Conservation (phyloP, 2,888 invertebrate genomes). For the Pemphredon lugubris region DNA sequence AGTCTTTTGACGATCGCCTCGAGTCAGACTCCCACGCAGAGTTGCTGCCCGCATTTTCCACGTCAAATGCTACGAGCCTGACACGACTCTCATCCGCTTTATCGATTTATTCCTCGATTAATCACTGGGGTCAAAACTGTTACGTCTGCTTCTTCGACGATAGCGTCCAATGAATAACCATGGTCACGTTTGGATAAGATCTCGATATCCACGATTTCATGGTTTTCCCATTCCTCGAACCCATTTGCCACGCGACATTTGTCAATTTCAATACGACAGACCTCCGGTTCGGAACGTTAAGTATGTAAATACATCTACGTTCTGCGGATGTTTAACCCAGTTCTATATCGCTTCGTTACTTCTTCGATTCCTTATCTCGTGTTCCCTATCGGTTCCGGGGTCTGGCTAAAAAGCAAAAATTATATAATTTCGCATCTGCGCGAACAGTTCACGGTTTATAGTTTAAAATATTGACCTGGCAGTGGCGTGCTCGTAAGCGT, state of each 20-base stretch:
- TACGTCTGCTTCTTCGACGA: slow-evolving; percentile 26
- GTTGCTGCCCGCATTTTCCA: neutral
- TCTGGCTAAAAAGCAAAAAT: too few relatives aligned
- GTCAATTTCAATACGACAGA: slow-evolving; percentile 21
- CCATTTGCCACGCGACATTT: slow-evolving; percentile 17
- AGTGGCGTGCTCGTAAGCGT: too few relatives aligned
- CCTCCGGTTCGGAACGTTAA: neutral
- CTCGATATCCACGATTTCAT: slow-evolving; percentile 11
- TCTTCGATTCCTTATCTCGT: too few relatives aligned
- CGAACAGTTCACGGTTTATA: too few relatives aligned
- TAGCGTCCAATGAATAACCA: slow-evolving; percentile 34
- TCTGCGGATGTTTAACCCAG: too few relatives aligned
- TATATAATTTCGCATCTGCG: too few relatives aligned
- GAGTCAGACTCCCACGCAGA: neutral
- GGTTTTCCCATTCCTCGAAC: neutral
- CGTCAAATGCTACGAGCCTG: neutral
- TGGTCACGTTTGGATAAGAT: slow-evolving; percentile 32
- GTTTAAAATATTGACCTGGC: too few relatives aligned
- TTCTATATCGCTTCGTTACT: too few relatives aligned
- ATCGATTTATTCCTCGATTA: slow-evolving; percentile 39
- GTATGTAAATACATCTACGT: too few relatives aligned
- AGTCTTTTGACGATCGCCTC: neutral
- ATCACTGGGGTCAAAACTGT: slow-evolving; percentile 20
- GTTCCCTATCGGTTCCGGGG: too few relatives aligned
- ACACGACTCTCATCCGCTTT: neutral